Evolutionary conservation across 2,797 vertebrate species (phyloP).

Genomic region (Tokudaia tokunoshimensis): DNA sequence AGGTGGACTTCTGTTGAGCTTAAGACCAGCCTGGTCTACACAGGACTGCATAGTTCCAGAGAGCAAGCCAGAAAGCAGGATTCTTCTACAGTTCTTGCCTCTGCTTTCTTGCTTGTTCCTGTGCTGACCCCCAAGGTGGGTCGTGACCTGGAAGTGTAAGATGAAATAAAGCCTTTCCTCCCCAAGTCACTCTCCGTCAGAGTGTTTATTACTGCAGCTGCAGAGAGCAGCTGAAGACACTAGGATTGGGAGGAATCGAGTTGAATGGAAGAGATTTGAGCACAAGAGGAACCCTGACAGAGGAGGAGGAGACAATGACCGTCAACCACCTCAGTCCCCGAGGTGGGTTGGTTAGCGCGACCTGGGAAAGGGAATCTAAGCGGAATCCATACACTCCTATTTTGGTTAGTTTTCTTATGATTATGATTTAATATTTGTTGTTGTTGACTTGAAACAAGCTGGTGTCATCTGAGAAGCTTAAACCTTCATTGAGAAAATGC

Average conservation of each 20-base stretch:
- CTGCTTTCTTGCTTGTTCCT: background rate
- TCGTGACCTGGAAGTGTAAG: background rate
- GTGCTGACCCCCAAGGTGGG: background rate
- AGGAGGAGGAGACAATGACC: background rate
- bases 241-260: background rate
- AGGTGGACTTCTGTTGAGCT: background rate
- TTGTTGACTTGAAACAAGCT: background rate
- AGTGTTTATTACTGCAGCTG: background rate
- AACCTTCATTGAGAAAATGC: background rate
- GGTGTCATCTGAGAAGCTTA: background rate
- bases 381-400: background rate
- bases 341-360: background rate
- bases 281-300: background rate
- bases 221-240: background rate
- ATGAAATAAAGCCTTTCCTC: background rate
- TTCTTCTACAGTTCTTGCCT: background rate
- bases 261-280: no score
- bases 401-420: background rate
- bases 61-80: background rate
- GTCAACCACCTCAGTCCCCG: no score
- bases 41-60: background rate
- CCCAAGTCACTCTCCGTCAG: background rate
- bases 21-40: background rate
- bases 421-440: background rate
- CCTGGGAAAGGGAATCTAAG: background rate